Evolutionary conservation across 2,888 invertebrate species (phyloP), one percentile per base, ranked within the genome.

Genomic region (Leptinotarsa rubiginosa): DNA sequence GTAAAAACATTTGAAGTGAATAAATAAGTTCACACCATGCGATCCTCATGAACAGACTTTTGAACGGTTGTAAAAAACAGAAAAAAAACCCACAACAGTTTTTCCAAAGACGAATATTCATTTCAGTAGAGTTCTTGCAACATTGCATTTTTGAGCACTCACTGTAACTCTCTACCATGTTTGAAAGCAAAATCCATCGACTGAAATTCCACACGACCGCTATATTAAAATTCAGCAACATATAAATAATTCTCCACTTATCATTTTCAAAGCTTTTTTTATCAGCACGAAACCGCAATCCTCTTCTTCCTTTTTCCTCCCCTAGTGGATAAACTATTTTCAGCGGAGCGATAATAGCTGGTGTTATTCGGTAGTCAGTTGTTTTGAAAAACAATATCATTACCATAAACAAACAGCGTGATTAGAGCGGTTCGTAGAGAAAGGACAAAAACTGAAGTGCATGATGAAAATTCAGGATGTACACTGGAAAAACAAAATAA

Each of bases 311-410:
- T 49, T 16, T 66, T 47, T 52, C 68, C 52, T 59, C 16, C 16
- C 54, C 31, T 68, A 41, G 50, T 52, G 54, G 47, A 15, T 50
- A 52, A 56, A 20, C 59, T 69, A 59, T 56, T 66, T 22, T 66
- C 64, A 66, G 67, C 67, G 18, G 49, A 49, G 50, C 69, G 22
- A 67, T 67, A 69, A 75, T 72, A 66, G 69, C 69, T 59, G 72
- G 50, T 72, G 72, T 76, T 76, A 72, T 74, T 76, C n/a, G 76
- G 54, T 65, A 66, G 72, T 72, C 71, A 68, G 73, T 73, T 75
- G 71, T 73, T 72, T 73, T 67, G 73, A 73, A 77, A 77, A 77
- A 75, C 77, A 75, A 77, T 77, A 75, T 69, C 73, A 73, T 77
- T 77, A 73, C 77, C 77, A 77, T 77, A 77, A 77, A 75, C 47